Conservation (phyloP, 2,888 invertebrate species). For the Spilarctia lutea region DNA sequence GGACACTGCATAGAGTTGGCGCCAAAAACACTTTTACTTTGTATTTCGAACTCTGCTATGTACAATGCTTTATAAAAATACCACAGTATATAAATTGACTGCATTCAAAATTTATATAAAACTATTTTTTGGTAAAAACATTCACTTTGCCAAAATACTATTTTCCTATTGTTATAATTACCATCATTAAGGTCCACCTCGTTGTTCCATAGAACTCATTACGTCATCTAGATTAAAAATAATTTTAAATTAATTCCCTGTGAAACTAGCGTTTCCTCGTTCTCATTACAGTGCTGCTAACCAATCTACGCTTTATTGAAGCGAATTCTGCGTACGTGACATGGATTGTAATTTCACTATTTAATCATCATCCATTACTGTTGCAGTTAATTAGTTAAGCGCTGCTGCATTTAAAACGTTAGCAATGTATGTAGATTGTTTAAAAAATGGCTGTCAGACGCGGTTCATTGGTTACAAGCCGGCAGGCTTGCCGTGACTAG, state of each 20-base stretch:
- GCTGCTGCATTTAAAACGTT: constrained; percentile 27
- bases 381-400: constrained; percentile 24
- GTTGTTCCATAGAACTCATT: constrained; percentile 58
- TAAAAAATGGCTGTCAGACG: constrained; percentile 28
- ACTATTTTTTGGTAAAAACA: constrained; percentile 35
- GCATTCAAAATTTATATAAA: constrained; percentile 35
- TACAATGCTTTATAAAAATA: constrained; percentile 23
- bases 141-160: constrained; percentile 45
- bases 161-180: constrained; percentile 53
- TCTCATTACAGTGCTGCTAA: constrained; percentile 54
- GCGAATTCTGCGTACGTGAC: constrained; percentile 17
- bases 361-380: constrained; percentile 26
- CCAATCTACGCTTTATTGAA: constrained; percentile 54
- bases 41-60: constrained; percentile 33
- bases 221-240: constrained; percentile 53
- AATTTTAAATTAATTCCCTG: constrained; percentile 44
- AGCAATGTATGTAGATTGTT: constrained; percentile 33
- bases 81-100: constrained; percentile 48
- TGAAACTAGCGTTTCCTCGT: constrained; percentile 59
- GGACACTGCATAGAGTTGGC: constrained; percentile 66
- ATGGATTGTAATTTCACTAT: neutral
- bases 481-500: constrained; percentile 26
- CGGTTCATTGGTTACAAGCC: constrained; percentile 39
- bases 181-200: constrained; percentile 39
- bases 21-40: constrained; percentile 60